Conservation (phyloP, 2,113 vertebrate species). For the Cheirogaleus medius region DNA sequence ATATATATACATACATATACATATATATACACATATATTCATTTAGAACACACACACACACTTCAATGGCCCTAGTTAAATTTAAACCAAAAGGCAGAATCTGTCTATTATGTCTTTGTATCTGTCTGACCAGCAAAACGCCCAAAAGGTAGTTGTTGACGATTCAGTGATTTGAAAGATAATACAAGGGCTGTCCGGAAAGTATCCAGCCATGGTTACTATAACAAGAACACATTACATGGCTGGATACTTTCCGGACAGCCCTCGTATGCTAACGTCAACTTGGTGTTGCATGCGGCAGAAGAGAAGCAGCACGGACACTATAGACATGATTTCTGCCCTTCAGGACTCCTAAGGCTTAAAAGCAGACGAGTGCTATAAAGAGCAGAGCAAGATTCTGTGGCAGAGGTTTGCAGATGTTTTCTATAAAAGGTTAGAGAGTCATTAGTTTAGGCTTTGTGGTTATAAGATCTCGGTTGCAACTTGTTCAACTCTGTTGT, state of each 20-base stretch:
- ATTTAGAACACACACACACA: not conserved
- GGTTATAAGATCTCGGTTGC: not conserved
- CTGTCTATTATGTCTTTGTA: not conserved
- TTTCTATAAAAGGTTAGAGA: not conserved
- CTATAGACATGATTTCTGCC: too few relatives aligned
- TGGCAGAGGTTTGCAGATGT: too few relatives aligned
- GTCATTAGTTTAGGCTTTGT: not conserved
- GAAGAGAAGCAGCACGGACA: not conserved
- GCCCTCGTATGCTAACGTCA: not conserved
- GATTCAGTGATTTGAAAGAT: not conserved
- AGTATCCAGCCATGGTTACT: too few relatives aligned
- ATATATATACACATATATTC: too few relatives aligned
- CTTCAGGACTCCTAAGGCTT: accelerated
- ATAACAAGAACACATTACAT: too few relatives aligned
- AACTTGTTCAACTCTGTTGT: not conserved
- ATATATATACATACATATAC: accelerated
- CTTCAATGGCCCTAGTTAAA: not conserved
- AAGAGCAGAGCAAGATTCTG: not conserved
- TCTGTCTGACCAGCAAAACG: not conserved
- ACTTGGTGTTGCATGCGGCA: too few relatives aligned
- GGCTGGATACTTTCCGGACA: too few relatives aligned
- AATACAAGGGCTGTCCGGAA: too few relatives aligned
- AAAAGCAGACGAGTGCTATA: accelerated
- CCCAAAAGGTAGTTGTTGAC: not conserved
- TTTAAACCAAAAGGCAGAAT: not conserved